A percentile compares a stretch with the other conserved stretches of the same genome.
These are phyloP conservation scores for Cotesia chilonis DNA, from an alignment of 1,140 invertebrate species.

Conservation along the genomic window DNA sequence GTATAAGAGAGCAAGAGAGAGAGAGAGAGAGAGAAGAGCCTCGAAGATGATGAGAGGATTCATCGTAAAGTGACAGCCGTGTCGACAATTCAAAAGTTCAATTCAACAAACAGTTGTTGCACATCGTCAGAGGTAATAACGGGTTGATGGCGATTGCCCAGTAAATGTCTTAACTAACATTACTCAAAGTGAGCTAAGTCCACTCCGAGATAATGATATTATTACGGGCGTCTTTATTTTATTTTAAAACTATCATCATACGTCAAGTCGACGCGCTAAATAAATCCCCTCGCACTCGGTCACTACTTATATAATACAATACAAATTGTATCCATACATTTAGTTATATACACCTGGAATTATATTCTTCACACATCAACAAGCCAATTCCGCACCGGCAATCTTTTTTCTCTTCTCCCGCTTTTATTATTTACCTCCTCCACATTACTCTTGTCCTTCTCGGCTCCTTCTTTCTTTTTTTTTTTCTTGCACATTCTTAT, in stretches of 20 bases:
- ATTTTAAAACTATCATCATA: slow-evolving; percentile 56
- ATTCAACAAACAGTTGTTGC: not conserved
- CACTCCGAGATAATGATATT: slow-evolving; percentile 59
- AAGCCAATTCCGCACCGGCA: not conserved
- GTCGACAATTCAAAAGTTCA: too few species aligned
- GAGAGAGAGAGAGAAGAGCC: too few species aligned
- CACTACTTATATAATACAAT: slow-evolving; percentile 45
- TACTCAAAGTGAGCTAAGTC: slow-evolving; percentile 39
- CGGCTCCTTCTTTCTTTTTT: not conserved
- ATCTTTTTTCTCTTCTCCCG: not conserved
- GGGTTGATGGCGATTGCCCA: slow-evolving; percentile 14
- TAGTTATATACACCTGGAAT: slow-evolving; percentile 13
- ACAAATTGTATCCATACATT: not conserved
- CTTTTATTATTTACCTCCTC: not conserved
- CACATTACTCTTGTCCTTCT: not conserved
- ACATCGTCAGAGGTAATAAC: not conserved
- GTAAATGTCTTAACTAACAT: slow-evolving; percentile 36
- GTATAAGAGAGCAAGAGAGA: too few species aligned
- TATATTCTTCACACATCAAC: slow-evolving; percentile 15
- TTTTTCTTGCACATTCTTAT: not conserved
- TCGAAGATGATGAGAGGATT: too few species aligned
- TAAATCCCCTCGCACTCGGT: slow-evolving; percentile 41
- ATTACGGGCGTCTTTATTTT: slow-evolving; percentile 60
- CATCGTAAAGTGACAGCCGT: too few species aligned
- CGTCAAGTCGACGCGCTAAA: slow-evolving; percentile 54